phyloP scores from a whole-genome alignment of 2,797 vertebrate species.

The Ataeniobius toweri region DNA sequence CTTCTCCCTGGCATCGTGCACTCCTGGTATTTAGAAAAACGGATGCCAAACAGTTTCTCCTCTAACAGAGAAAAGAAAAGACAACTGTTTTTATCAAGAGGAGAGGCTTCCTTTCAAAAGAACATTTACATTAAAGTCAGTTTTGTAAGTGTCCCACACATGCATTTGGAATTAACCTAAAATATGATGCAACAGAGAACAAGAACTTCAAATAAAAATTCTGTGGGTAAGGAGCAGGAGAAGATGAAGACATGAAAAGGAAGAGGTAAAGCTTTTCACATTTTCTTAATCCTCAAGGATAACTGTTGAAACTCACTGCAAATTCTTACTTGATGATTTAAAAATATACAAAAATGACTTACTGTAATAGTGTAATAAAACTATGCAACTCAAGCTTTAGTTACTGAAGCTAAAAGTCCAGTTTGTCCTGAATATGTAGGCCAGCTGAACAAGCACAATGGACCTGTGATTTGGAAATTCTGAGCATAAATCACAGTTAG shows the following conservation, averaged over 20 bases:
- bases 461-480: background rate
- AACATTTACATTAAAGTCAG: background rate
- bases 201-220: background rate
- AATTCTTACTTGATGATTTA: background rate
- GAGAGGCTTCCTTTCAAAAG: conserved; percentile 22
- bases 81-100: background rate
- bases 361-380: too few species aligned
- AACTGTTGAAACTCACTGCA: background rate
- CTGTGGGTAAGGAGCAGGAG: background rate
- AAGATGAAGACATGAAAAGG: background rate
- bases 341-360: too few species aligned
- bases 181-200: background rate
- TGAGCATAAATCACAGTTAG: background rate
- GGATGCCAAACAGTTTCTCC: background rate
- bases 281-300: background rate
- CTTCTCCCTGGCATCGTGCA: background rate
- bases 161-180: conserved; percentile 6
- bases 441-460: background rate
- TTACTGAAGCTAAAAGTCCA: background rate
- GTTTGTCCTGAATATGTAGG: too few species aligned
- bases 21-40: background rate
- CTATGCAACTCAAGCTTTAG: too few species aligned
- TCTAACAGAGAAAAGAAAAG: conserved; percentile 3
- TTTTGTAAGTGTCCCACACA: conserved; percentile 9
- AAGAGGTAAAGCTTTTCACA: background rate